Conservation (phyloP, 2,888 invertebrate species). For the Neoascia interrupta region DNA sequence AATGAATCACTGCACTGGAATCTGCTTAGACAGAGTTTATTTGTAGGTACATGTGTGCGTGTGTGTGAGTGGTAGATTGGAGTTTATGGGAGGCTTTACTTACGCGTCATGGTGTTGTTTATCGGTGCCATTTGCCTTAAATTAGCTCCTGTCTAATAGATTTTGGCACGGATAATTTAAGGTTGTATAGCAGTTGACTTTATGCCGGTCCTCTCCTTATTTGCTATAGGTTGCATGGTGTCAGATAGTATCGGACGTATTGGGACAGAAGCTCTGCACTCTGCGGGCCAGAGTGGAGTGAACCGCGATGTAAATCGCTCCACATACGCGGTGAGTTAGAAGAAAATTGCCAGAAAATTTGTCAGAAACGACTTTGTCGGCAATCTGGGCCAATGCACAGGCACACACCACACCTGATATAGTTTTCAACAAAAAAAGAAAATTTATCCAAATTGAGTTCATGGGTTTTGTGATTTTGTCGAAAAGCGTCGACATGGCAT, state of each 20-base stretch:
- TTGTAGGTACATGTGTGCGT: background rate
- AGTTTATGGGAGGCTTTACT: conserved; percentile 55
- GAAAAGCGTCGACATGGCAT: too few relatives aligned
- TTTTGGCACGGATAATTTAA: conserved; percentile 69
- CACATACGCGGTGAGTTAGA: conserved; percentile 55
- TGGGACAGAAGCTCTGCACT: conserved; percentile 66
- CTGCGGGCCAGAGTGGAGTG: conserved; percentile 46
- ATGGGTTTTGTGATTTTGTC: too few relatives aligned
- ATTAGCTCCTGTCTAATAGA: conserved; percentile 69
- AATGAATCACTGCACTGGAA: conserved; percentile 68
- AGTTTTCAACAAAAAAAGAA: too few relatives aligned
- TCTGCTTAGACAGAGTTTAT: conserved; percentile 14
- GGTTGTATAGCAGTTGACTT: conserved; percentile 51
- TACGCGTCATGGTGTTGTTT: conserved; percentile 68
- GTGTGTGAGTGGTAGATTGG: background rate
- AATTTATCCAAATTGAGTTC: too few relatives aligned
- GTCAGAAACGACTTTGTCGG: conserved; percentile 61
- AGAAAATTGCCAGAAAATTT: conserved; percentile 68
- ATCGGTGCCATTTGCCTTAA: conserved; percentile 68
- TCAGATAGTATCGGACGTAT: conserved; percentile 48
- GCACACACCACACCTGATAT: conserved; percentile 60
- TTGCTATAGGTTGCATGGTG: conserved; percentile 10
- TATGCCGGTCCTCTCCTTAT: conserved; percentile 43
- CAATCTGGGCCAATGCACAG: conserved; percentile 64
- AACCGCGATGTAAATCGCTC: conserved; percentile 55